A percentile compares a stretch with the other conserved stretches of the same genome.
These are phyloP conservation scores for Bellardia pandia DNA, from an alignment of 2,888 invertebrate genomes.

Conservation along the genomic window DNA sequence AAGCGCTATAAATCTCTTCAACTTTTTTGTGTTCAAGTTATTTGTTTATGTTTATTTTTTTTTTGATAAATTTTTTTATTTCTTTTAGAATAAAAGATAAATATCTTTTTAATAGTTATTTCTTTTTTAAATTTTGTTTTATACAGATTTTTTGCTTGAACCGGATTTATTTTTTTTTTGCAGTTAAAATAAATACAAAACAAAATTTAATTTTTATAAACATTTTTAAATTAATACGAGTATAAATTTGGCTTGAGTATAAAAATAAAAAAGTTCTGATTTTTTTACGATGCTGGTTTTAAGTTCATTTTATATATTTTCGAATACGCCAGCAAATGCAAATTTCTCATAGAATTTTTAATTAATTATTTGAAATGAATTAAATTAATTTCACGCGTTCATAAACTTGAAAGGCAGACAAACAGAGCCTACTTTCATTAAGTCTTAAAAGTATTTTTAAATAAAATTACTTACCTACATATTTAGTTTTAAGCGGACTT, in stretches of 20 bases:
- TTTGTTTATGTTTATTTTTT: slow-evolving; percentile 38
- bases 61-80: not conserved
- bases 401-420: not conserved
- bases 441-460: not conserved
- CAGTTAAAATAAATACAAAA: not conserved
- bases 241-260: not conserved
- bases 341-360: slow-evolving; percentile 44
- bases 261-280: slow-evolving; percentile 8
- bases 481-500: slow-evolving; percentile 47
- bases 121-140: slow-evolving; percentile 6
- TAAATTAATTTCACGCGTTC: slow-evolving; percentile 31
- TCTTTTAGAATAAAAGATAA: slow-evolving; percentile 39
- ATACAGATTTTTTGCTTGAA: slow-evolving; percentile 1
- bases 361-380: slow-evolving; percentile 37
- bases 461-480: not conserved
- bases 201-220: not conserved
- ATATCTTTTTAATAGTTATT: slow-evolving; percentile 43
- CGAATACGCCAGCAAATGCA: slow-evolving; percentile 14
- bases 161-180: slow-evolving; percentile 28
- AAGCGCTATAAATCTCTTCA: slow-evolving; percentile 61
- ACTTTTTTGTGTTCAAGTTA: slow-evolving; percentile 27
- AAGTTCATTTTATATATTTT: slow-evolving; percentile 25
- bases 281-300: not conserved
- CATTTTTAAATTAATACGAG: not conserved
- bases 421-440: not conserved